These are phyloP conservation scores for Caenorhabditis plicata DNA, from an alignment of 2,888 invertebrate genomes.

Conservation along the genomic window DNA sequence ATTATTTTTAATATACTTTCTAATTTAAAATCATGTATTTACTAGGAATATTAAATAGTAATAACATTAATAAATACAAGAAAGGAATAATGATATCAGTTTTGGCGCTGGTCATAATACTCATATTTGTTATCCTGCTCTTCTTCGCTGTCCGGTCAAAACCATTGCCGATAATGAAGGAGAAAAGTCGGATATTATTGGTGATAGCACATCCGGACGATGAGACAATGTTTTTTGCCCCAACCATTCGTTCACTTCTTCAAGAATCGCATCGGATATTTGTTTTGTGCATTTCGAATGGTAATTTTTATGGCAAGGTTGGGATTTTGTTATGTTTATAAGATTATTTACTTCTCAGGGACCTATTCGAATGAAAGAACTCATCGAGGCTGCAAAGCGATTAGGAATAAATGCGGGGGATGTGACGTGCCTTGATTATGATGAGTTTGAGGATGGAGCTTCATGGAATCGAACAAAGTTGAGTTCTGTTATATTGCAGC, in stretches of 20 bases:
- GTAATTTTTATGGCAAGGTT: constrained; percentile 44
- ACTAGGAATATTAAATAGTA: too few relatives aligned
- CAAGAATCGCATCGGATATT: constrained; percentile 39
- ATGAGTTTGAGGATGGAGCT: constrained; percentile 77
- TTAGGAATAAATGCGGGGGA: constrained; percentile 80
- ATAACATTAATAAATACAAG: neutral
- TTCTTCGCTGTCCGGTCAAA: constrained; percentile 35
- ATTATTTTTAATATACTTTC: too few relatives aligned
- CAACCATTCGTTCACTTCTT: constrained; percentile 67
- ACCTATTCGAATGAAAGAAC: constrained; percentile 75
- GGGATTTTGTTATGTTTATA: neutral
- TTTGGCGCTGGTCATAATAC: constrained; percentile 13
- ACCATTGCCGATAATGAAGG: constrained; percentile 15
- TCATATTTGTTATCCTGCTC: constrained; percentile 37
- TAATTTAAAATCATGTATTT: too few relatives aligned
- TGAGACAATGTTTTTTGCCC: constrained; percentile 98
- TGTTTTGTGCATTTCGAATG: constrained; percentile 43
- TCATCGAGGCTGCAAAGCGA: constrained; percentile 79
- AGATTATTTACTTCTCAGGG: constrained; percentile 68
- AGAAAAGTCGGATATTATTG: constrained; percentile 72
- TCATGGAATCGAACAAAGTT: constrained; percentile 36
- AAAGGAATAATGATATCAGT: constrained; percentile 24
- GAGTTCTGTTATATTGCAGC: constrained; percentile 32
- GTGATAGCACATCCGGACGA: constrained; percentile 96
- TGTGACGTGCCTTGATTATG: constrained; percentile 73